phyloP scores from a whole-genome alignment of 2,888 invertebrate species.

The Metopia argyrocephala region DNA sequence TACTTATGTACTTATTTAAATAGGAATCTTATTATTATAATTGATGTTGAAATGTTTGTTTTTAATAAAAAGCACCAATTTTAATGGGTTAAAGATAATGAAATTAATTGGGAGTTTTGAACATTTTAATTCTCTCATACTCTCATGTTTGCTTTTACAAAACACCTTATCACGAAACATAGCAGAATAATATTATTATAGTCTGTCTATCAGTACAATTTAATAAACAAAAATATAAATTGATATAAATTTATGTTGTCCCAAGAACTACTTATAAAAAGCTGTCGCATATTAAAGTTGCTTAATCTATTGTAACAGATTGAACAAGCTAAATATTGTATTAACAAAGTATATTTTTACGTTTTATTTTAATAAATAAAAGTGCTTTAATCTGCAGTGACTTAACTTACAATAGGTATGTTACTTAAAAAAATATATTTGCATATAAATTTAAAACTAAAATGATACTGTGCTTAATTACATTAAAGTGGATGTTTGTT shows the following conservation, averaged over 20 bases:
- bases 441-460: background rate
- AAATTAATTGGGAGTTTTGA: background rate
- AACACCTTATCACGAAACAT: constrained; percentile 55
- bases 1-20: too few relatives aligned
- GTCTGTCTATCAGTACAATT: constrained; percentile 28
- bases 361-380: background rate
- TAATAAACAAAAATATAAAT: constrained; percentile 32
- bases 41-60: too few relatives aligned
- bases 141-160: constrained; percentile 24
- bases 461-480: too few relatives aligned
- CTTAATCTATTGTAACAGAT: constrained; percentile 36
- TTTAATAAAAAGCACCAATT: background rate
- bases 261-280: constrained; percentile 41
- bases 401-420: background rate
- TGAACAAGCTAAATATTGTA: background rate
- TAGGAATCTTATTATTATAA: too few relatives aligned
- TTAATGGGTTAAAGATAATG: constrained; percentile 29
- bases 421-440: background rate
- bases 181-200: constrained; percentile 25
- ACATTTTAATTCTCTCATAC: constrained; percentile 1
- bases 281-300: constrained; percentile 20
- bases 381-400: background rate
- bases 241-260: constrained; percentile 49
- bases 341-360: background rate
- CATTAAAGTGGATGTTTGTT: too few relatives aligned